These are phyloP conservation scores for Eremophila alpestris DNA, from an alignment of 2,797 vertebrate genomes.

Conservation along the genomic window DNA sequence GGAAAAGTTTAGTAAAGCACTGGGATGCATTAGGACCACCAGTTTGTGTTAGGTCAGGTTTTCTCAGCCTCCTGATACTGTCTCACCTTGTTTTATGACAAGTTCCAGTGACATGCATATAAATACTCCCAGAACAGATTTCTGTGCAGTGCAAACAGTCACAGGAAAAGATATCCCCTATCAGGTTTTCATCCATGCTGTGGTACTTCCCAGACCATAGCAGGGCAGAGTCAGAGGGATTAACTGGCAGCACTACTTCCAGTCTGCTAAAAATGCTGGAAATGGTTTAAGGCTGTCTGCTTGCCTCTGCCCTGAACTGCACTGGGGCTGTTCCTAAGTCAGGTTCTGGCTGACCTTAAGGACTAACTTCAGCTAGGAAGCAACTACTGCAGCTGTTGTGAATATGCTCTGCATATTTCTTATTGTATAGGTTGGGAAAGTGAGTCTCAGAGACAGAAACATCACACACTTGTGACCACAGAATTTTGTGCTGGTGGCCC, in stretches of 20 bases:
- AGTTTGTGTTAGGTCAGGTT: not conserved
- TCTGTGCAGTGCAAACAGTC: not conserved
- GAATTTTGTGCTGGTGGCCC: not conserved
- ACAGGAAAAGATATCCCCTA: not conserved
- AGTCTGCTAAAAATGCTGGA: not conserved
- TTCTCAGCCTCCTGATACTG: not conserved
- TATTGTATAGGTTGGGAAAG: not conserved
- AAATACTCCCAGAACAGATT: not conserved
- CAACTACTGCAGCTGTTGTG: not conserved
- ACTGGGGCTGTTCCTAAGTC: not conserved
- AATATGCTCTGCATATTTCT: not conserved
- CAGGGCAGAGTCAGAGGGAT: not conserved
- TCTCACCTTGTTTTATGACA: not conserved
- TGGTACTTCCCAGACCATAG: not conserved
- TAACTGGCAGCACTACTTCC: not conserved
- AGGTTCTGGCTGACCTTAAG: not conserved
- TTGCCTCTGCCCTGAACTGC: not conserved
- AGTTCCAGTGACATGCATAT: not conserved
- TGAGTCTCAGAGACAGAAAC: not conserved
- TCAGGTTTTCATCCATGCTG: not conserved
- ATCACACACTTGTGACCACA: rapidly evolving
- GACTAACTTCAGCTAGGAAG: not conserved
- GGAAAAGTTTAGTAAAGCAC: not conserved
- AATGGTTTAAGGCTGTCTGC: not conserved
- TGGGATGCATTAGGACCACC: not conserved